Conservation (phyloP, 2,797 vertebrate genomes). For the Rhynchonycteris naso region DNA sequence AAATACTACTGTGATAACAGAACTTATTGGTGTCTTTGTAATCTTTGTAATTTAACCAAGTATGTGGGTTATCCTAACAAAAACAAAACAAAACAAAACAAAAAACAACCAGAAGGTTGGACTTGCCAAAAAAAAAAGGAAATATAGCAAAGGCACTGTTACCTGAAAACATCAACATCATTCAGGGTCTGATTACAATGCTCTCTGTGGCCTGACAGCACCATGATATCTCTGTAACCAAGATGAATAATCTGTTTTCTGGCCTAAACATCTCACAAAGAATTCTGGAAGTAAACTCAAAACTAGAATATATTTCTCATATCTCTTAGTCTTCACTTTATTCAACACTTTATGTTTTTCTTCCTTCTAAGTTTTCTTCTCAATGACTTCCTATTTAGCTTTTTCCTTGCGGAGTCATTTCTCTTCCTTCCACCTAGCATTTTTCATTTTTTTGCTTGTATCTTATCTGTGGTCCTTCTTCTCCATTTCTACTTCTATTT, state of each 20-base stretch:
- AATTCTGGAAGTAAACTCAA: background rate
- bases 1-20: background rate
- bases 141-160: background rate
- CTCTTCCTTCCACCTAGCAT: background rate
- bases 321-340: background rate
- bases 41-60: background rate
- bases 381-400: background rate
- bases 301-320: constrained; percentile 6
- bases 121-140: background rate
- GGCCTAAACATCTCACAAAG: background rate
- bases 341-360: background rate
- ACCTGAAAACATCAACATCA: background rate
- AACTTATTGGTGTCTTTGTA: background rate
- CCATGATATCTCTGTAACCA: background rate
- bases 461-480: background rate
- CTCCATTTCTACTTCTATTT: background rate
- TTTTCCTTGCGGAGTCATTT: background rate
- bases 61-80: background rate
- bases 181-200: background rate
- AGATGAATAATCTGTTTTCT: background rate
- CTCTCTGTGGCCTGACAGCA: background rate
- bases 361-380: background rate
- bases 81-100: background rate
- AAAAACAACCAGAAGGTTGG: background rate
- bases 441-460: background rate